phyloP scores from a whole-genome alignment of 2,113 vertebrate genomes.

The Hippocampus mohnikei region DNA sequence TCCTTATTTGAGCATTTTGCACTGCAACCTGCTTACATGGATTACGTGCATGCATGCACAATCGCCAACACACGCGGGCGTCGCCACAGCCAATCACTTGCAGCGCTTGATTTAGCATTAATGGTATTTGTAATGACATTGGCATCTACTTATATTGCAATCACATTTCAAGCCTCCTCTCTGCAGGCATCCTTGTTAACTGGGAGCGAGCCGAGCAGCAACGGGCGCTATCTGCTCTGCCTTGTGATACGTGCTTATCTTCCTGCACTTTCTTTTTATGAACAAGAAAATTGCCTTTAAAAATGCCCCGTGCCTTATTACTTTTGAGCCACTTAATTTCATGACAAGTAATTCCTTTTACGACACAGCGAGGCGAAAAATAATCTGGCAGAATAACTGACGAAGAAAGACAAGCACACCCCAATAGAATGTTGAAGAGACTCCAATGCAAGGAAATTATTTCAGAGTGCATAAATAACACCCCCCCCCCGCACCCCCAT shows the following conservation, averaged over 20 bases:
- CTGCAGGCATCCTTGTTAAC: slow-evolving; percentile 54
- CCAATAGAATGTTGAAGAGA: slow-evolving; percentile 13
- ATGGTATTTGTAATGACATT: slow-evolving; percentile 53
- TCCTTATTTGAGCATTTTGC: background rate
- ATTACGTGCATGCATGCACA: background rate
- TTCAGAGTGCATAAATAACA: slow-evolving; percentile 27
- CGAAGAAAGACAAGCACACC: slow-evolving; percentile 29
- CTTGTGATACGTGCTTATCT: slow-evolving; percentile 66
- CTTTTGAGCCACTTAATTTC: slow-evolving; percentile 63
- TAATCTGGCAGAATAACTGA: slow-evolving; percentile 55
- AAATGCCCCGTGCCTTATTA: slow-evolving; percentile 55
- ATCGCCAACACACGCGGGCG: slow-evolving; percentile 18
- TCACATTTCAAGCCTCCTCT: slow-evolving; percentile 60
- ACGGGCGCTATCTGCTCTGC: slow-evolving; percentile 54
- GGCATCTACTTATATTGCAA: slow-evolving; percentile 57
- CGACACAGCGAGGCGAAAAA: slow-evolving; percentile 34
- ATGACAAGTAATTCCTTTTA: slow-evolving; percentile 52
- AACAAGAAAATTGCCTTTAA: slow-evolving; percentile 60
- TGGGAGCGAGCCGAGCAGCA: slow-evolving; percentile 41
- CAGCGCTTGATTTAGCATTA: slow-evolving; percentile 56
- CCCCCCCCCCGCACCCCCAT: background rate
- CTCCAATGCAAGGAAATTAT: slow-evolving; percentile 15
- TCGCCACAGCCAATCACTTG: slow-evolving; percentile 36
- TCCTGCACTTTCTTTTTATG: slow-evolving; percentile 56
- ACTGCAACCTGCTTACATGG: slow-evolving; percentile 16